Evolutionary conservation across 2,113 vertebrate species (phyloP).

Genomic region (Passer domesticus): DNA sequence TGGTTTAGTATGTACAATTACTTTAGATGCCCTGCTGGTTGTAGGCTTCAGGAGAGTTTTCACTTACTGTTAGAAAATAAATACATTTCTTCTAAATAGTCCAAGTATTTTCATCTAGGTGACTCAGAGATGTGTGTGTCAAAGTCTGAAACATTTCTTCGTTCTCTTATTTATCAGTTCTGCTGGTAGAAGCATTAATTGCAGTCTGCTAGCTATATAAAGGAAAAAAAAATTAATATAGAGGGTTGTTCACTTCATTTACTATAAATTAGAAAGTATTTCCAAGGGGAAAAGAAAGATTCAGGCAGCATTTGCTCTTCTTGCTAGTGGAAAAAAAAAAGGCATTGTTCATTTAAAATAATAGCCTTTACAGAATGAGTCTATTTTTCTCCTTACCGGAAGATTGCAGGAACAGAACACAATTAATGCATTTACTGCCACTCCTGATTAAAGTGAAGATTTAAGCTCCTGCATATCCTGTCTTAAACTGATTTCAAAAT

Average conservation of each 20-base stretch:
- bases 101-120: neutral
- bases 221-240: neutral
- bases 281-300: neutral
- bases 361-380: constrained; percentile 14
- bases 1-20: neutral
- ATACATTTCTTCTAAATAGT: neutral
- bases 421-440: constrained; percentile 42
- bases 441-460: constrained; percentile 17
- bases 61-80: neutral
- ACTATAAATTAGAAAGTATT: neutral
- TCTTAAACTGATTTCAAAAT: constrained; percentile 10
- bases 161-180: neutral
- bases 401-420: constrained; percentile 45
- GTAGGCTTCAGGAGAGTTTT: neutral
- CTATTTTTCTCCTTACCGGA: constrained; percentile 43
- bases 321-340: neutral
- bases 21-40: neutral
- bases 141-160: neutral
- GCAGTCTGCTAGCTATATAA: neutral
- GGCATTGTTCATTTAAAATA: constrained; percentile 39
- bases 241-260: neutral
- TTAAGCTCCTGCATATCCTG: constrained; percentile 1
- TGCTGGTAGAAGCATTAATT: neutral
- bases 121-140: neutral
- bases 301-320: constrained; percentile 29